Evolutionary conservation across 2,113 vertebrate species (phyloP).

Genomic region (Xerus inauris): DNA sequence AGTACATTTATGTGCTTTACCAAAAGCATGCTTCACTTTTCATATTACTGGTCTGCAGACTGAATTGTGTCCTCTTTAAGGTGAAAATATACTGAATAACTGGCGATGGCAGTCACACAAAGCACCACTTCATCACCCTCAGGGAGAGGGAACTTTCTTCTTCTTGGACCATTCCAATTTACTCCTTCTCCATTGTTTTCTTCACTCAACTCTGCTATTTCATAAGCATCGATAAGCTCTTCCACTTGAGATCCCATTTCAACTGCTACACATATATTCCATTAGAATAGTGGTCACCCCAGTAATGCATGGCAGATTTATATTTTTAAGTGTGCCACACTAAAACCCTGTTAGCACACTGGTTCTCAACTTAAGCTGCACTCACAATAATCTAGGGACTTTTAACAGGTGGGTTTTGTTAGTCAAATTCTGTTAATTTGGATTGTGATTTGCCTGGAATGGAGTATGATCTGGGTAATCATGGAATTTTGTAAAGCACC

Average conservation of each 20-base stretch:
- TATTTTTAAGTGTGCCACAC: neutral
- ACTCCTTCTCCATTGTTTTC: neutral
- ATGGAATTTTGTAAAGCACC: neutral
- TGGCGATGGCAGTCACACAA: neutral
- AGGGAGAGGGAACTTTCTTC: neutral
- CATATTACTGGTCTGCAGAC: conserved; percentile 19
- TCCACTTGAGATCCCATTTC: neutral
- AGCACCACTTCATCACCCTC: neutral
- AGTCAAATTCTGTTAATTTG: neutral
- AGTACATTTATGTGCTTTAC: neutral
- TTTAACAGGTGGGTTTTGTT: neutral
- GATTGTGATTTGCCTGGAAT: conserved; percentile 12
- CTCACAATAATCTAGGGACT: neutral
- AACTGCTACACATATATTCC: neutral
- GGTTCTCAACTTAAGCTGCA: neutral
- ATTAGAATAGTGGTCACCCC: neutral
- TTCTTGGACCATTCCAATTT: neutral
- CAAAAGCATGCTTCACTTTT: conserved; percentile 29
- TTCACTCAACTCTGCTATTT: neutral
- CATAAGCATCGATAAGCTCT: neutral
- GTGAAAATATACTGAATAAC: neutral
- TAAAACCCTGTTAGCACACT: neutral
- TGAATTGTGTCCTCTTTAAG: neutral
- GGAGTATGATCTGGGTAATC: neutral
- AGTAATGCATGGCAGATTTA: neutral